phyloP scores from a whole-genome alignment of 1,140 invertebrate genomes.

The Zophobas morio region DNA sequence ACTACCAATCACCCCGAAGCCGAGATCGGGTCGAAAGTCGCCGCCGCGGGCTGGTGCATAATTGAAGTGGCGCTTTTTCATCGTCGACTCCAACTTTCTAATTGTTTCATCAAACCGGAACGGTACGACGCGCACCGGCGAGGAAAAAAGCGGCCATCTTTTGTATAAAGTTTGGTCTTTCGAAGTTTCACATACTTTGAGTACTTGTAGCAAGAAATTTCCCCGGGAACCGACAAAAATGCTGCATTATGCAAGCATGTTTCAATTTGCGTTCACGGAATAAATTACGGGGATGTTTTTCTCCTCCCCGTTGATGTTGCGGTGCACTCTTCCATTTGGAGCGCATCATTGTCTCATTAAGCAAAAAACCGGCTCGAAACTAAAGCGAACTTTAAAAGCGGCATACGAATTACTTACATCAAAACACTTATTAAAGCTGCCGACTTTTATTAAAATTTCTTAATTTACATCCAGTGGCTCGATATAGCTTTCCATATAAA shows the following conservation, averaged over 20 bases:
- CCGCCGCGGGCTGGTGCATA: background rate
- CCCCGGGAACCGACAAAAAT: slow-evolving; percentile 20
- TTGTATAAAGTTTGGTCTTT: slow-evolving; percentile 9
- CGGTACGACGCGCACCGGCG: background rate
- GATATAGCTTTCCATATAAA: slow-evolving; percentile 42
- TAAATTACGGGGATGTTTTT: slow-evolving; percentile 22
- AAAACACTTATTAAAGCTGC: slow-evolving; percentile 35
- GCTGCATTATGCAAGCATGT: slow-evolving; percentile 22
- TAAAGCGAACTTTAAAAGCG: slow-evolving; percentile 38
- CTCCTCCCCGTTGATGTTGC: background rate
- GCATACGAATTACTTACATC: slow-evolving; percentile 41
- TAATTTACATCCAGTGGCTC: slow-evolving; percentile 41
- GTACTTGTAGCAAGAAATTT: slow-evolving; percentile 26
- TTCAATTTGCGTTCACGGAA: slow-evolving; percentile 24
- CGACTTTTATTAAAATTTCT: slow-evolving; percentile 43
- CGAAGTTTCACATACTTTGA: slow-evolving; percentile 33
- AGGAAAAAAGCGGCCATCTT: slow-evolving; percentile 21
- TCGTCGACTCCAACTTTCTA: slow-evolving; percentile 4
- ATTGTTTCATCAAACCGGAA: slow-evolving; percentile 17
- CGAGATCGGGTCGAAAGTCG: background rate
- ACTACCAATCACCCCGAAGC: background rate
- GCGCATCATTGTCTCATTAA: slow-evolving; percentile 37
- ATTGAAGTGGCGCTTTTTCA: background rate
- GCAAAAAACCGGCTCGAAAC: slow-evolving; percentile 20
- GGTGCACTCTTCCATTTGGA: slow-evolving; percentile 33